Base-by-base conservation (phyloP, 2,888 invertebrate species). In the Blastobasis lacticolella region DNA sequence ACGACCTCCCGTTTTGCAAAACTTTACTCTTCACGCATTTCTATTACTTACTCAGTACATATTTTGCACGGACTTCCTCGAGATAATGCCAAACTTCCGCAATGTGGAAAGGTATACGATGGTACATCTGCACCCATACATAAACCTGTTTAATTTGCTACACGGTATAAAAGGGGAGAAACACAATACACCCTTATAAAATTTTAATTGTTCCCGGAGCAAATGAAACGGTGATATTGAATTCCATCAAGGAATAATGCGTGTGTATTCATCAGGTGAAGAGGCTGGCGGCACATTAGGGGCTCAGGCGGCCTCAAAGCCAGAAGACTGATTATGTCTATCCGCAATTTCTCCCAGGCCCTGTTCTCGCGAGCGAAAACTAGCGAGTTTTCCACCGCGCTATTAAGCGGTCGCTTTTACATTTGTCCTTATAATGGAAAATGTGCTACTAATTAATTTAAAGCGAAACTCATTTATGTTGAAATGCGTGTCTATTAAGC, bases 341-440 rank as follows among this genome's bases (percentile, higher is more conserved):
- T 87, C 82, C 87, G 84, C 85, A 85, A 86, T 88, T 87, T 85
- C 87, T 86, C 88, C 82, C 79, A 78, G 75, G 78, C 81, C 82
- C 84, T 84, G 81, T 84, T 80, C 84, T 79, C 85, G 83, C 85
- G 86, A 83, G 83, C 84, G 83, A 87, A 87, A 87, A 87, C 88
- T 88, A 86, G 86, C 85, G 85, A 86, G 86, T 88, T 88, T 87
- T 87, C 83, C 88, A 83, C 85, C 86, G 78, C 82, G 82, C 83
- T 85, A 87, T 88, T 88, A 88, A 84, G 88, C 87, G 88, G 88
- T 87, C 78, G 85, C 85, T 81, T 84, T 81, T 84, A 85, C 88
- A 88, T 88, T 88, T 88, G 88, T 88, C 88, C 83, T 87, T 88
- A 87, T 88, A 88, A 88, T 88, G 88, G 87, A 87, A 88, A 82